Base-by-base conservation (phyloP, 1,140 invertebrate genomes). In the Schlechtendalia chinensis region DNA sequence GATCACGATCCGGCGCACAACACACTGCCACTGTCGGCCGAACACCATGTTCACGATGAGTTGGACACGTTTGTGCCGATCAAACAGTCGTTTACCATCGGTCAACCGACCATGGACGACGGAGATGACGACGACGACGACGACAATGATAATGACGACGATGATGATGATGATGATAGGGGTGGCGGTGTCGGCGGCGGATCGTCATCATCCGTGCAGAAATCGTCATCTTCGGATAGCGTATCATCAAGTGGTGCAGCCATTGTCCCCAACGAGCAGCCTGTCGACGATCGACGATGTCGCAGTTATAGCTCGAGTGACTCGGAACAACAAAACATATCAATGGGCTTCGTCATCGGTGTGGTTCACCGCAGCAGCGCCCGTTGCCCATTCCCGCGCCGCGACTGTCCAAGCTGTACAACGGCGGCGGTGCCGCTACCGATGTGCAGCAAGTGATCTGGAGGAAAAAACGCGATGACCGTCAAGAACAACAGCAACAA, bases 401-500 rank as follows among this genome's bases (percentile, higher is more conserved):
- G 85, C 22, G 85, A 6, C 72, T 67, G 6, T 67, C 71, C 27
- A 63, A 81, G 69, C 61, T 81, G 47, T 50, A 80, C 75, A 56
- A 80, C 32, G 53, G 81, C 27, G 12, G 82, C 59, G 54, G 81
- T 0, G 53, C 32, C 4, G 61, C n/a, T n/a, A n/a, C 54, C 14
- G 82, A 82, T 12, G 63, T 39, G 32, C 32, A 39, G 32, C 32
- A 39, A 8, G 88, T 87, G 84, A 85, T 88, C 85, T 88, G 85
- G 84, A 50, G 65, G 80, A 79, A 87, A 75, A 87, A 86, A 39
- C 85, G 84, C 77, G 88, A 89, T 81, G 90, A 91, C 77, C 90
- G n/a, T n/a, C n/a, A n/a, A n/a, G n/a, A n/a, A n/a, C n/a, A 61
- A 61, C 59, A 91, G 61, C 91, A 92, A 85, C 91, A 92, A 84